Conservation (phyloP, 2,113 vertebrate species). For the Laterallus jamaicensis region DNA sequence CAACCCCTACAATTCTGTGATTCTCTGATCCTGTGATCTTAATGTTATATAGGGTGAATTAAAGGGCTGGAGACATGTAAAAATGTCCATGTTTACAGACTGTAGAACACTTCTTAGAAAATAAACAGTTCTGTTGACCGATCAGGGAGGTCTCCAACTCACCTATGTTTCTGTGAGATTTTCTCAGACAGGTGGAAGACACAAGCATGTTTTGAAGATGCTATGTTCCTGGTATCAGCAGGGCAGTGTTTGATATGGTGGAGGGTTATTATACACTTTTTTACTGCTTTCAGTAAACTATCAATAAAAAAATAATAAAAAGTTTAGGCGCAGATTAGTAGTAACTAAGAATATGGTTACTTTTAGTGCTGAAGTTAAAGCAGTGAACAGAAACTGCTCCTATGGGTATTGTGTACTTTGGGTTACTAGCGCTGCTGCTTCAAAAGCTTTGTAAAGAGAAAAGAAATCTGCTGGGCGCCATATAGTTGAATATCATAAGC, state of each 20-base stretch:
- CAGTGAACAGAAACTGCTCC: slow-evolving; percentile 13
- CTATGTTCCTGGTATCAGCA: neutral
- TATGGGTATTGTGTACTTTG: neutral
- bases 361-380: neutral
- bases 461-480: neutral
- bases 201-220: neutral
- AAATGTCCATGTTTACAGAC: neutral
- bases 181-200: neutral
- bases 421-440: neutral
- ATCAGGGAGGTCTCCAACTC: neutral
- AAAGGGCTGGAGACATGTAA: neutral
- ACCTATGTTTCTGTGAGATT: neutral
- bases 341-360: neutral
- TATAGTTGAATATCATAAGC: slow-evolving; percentile 7
- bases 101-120: neutral
- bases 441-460: slow-evolving; percentile 4
- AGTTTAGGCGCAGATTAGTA: slow-evolving; percentile 26
- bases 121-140: rapidly evolving
- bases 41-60: neutral
- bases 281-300: neutral
- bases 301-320: slow-evolving; percentile 6
- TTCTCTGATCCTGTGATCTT: too few species aligned
- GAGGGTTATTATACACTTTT: neutral
- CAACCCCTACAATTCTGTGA: too few species aligned
- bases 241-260: neutral